phyloP scores from a whole-genome alignment of 2,888 invertebrate genomes.

The Gandaritis pyraliata region DNA sequence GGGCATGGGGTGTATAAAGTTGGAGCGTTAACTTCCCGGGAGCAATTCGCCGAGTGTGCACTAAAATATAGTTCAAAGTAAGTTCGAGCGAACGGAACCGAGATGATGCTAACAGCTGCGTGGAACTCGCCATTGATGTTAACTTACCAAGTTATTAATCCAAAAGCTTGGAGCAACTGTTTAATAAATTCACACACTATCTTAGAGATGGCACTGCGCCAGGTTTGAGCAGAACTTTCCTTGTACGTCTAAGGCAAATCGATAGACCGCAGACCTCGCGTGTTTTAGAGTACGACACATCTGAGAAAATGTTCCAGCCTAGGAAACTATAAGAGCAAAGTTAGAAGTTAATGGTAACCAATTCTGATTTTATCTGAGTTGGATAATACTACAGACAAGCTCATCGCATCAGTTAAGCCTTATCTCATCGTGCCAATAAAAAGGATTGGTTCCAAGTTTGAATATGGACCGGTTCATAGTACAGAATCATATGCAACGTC shows the following conservation, averaged over 20 bases:
- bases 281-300: conserved; percentile 2
- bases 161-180: conserved; percentile 42
- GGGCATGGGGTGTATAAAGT: conserved; percentile 42
- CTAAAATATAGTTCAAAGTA: conserved; percentile 74
- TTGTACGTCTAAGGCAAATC: conserved; percentile 35
- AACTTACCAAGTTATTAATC: conserved; percentile 48
- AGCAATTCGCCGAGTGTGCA: conserved; percentile 61
- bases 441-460: no score
- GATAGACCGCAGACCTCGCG: conserved; percentile 27
- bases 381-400: not conserved
- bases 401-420: not conserved
- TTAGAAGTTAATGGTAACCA: not conserved
- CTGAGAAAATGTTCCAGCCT: not conserved
- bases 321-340: not conserved
- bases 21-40: conserved; percentile 60
- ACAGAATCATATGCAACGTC: no score
- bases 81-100: conserved; percentile 53
- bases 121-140: conserved; percentile 50
- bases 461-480: no score
- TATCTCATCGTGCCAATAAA: no score
- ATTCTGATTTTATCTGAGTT: not conserved
- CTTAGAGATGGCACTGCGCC: conserved; percentile 37
- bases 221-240: conserved; percentile 35
- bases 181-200: conserved; percentile 42
- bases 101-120: conserved; percentile 52